These are phyloP conservation scores for Melipona bicolor DNA, from an alignment of 2,888 invertebrate species.

Conservation along the genomic window DNA sequence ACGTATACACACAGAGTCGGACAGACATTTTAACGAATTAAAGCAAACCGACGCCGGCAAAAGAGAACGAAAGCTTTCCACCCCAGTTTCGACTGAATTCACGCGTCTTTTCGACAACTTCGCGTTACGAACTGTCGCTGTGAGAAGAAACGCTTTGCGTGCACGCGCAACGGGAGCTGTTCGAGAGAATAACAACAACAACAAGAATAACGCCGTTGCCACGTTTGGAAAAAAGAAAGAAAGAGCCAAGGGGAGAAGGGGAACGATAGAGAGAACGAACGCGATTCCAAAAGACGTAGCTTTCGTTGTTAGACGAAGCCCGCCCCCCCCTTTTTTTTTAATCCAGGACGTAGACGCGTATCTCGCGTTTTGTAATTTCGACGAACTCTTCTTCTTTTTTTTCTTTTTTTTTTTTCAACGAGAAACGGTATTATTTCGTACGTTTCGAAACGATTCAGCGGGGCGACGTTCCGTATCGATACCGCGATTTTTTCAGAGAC, in stretches of 20 bases:
- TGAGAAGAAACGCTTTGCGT: constrained; percentile 9
- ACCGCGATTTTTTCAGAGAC: not conserved
- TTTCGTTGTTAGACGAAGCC: constrained; percentile 27
- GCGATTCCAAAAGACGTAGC: constrained; percentile 46
- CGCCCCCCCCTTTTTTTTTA: not conserved
- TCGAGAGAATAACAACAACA: not conserved
- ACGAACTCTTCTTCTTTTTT: not conserved
- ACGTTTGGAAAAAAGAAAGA: constrained; percentile 46
- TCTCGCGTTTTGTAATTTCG: constrained; percentile 27
- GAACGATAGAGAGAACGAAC: constrained; percentile 14
- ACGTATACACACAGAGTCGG: not conserved
- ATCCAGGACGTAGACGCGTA: not conserved
- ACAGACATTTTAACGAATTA: not conserved
- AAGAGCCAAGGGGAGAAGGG: not conserved
- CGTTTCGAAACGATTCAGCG: not conserved
- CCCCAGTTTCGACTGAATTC: not conserved
- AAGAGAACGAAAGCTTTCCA: not conserved
- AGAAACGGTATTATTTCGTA: constrained; percentile 48
- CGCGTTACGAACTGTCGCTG: not conserved
- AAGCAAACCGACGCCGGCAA: not conserved
- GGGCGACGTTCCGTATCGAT: constrained; percentile 4
- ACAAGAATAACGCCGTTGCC: constrained; percentile 34
- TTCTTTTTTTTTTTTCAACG: not conserved
- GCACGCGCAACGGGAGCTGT: constrained; percentile 35
- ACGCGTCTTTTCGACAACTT: not conserved